Percentiles rank a stretch among this genome's conserved stretches.
These are phyloP conservation scores for Trichopoda pennipes DNA, from an alignment of 2,888 invertebrate genomes.

Conservation along the genomic window DNA sequence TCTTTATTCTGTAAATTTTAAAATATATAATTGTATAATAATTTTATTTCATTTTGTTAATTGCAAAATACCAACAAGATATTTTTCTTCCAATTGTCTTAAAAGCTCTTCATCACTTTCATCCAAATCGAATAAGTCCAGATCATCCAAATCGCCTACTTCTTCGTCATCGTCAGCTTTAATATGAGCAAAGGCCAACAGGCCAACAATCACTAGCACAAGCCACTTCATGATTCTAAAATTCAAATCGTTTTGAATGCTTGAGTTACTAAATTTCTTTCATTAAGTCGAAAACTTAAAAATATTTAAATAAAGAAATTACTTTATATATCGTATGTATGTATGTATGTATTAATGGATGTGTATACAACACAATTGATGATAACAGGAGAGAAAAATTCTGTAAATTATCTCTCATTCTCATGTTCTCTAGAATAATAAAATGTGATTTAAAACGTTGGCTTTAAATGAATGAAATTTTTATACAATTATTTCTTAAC, in stretches of 20 bases:
- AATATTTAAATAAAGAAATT: not conserved
- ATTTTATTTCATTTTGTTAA: not conserved
- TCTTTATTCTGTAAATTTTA: slow-evolving; percentile 74
- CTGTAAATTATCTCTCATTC: not conserved
- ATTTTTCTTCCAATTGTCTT: slow-evolving; percentile 77
- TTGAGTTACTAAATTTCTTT: slow-evolving; percentile 13
- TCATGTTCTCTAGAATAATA: not conserved
- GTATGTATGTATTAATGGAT: not conserved
- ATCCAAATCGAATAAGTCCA: slow-evolving; percentile 74
- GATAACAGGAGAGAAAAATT: not conserved
- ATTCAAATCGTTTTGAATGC: slow-evolving; percentile 60
- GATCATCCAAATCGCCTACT: slow-evolving; percentile 69
- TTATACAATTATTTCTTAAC: not conserved
- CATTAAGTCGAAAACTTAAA: slow-evolving; percentile 24
- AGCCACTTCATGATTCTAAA: slow-evolving; percentile 73
- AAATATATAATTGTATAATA: not conserved
- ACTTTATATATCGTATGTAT: too few species aligned
- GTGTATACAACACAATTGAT: not conserved
- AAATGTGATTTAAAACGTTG: not conserved
- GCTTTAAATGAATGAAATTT: slow-evolving; percentile 9
- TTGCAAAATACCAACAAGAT: slow-evolving; percentile 71
- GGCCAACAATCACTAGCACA: slow-evolving; percentile 73
- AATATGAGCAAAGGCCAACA: slow-evolving; percentile 72
- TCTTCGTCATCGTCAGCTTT: slow-evolving; percentile 72
- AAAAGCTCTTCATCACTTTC: slow-evolving; percentile 77